These are phyloP conservation scores for Torymus auratus DNA, from an alignment of 2,888 invertebrate species.

Conservation along the genomic window DNA sequence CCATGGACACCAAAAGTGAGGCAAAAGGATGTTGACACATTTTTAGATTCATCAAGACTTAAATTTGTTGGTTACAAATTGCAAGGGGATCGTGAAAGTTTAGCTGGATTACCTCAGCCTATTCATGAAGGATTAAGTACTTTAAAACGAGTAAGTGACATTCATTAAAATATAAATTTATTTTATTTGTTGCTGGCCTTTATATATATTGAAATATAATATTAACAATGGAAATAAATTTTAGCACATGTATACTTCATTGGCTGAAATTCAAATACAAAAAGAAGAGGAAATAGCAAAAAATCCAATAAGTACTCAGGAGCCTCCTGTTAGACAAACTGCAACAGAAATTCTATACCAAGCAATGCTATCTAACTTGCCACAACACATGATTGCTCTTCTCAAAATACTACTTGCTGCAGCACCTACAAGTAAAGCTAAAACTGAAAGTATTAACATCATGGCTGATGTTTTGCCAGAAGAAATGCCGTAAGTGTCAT, in stretches of 20 bases:
- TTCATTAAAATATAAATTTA: slow-evolving; percentile 22
- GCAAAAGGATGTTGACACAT: slow-evolving; percentile 94
- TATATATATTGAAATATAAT: no score
- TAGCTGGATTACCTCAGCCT: slow-evolving; percentile 96
- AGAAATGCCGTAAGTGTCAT: slow-evolving; percentile 90
- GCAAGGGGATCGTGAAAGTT: slow-evolving; percentile 89
- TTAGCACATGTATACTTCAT: slow-evolving; percentile 94
- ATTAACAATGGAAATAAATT: slow-evolving; percentile 45
- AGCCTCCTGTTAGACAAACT: slow-evolving; percentile 87
- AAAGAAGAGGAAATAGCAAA: slow-evolving; percentile 93
- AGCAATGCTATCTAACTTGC: slow-evolving; percentile 96
- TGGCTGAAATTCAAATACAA: slow-evolving; percentile 94
- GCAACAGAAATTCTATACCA: slow-evolving; percentile 94
- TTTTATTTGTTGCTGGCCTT: not conserved
- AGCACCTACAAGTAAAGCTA: slow-evolving; percentile 98
- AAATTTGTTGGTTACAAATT: slow-evolving; percentile 98
- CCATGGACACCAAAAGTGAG: slow-evolving; percentile 98
- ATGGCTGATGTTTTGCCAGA: slow-evolving; percentile 98
- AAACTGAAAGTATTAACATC: slow-evolving; percentile 98
- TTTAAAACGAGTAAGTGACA: slow-evolving; percentile 82
- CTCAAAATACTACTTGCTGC: slow-evolving; percentile 97
- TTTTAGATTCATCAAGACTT: slow-evolving; percentile 91
- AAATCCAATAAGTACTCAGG: slow-evolving; percentile 92
- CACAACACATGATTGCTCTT: slow-evolving; percentile 98
- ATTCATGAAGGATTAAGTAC: slow-evolving; percentile 97